Evolutionary conservation across 1,140 invertebrate genomes (phyloP), one percentile per base, ranked within the genome.

Genomic region (Wasmannia auropunctata): DNA sequence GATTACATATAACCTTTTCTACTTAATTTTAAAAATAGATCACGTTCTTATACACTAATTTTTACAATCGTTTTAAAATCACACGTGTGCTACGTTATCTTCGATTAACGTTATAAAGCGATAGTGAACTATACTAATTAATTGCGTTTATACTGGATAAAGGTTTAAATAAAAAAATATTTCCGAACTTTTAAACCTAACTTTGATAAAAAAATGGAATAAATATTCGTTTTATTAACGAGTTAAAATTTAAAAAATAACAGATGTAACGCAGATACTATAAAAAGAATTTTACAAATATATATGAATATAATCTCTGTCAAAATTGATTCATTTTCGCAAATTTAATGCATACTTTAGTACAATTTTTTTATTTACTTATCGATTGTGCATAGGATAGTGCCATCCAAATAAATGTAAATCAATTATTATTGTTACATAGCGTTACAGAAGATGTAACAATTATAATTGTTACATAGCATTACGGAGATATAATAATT

Each of bases 401-500:
- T 34, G 14, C n/a, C 10, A 46, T 22, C 37, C 16, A 49, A 37
- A 80, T 28, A 25, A 16, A 22, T 4, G 40, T 28, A n/a, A 34
- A 80, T 56, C 49, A 80, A 60, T 51, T 63, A 46, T 51, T 43
- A 60, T 54, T 31, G 34, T 77, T 76, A 46, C 75, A 46, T 49
- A 63, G 7, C 58, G 0, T 54, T 65, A 79, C 11, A n/a, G 5
- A 11, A 62, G 37, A 16, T 34, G 60, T 69, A 80, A n/a, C n/a
- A n/a, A n/a, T n/a, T n/a, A n/a, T n/a, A n/a, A 60, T 54, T 31
- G 34, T 77, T 76, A 46, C 75, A 46, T 49, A 63, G 7, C 58
- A 0, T 54, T 65, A 79, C 11, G n/a, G 5, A 11, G 37, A 16
- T 34, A 63, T 69, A 80, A 80, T 40, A 28, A 43, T 79, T 31